phyloP scores from a whole-genome alignment of 1,140 invertebrate species.

The Lepidurus couesii region DNA sequence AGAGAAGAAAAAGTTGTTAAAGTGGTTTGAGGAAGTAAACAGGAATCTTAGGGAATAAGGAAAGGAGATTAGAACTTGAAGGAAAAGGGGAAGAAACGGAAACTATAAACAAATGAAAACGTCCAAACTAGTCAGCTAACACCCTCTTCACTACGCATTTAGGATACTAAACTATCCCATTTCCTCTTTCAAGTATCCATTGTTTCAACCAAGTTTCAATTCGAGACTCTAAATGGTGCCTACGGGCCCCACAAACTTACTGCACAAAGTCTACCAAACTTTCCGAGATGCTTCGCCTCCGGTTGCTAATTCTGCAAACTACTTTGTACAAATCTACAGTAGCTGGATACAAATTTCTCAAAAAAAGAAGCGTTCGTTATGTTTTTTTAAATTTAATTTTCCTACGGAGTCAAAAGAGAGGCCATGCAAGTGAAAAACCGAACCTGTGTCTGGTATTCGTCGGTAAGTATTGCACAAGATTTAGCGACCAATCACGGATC shows the following conservation, averaged over 20 bases:
- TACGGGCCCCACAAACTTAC: slow-evolving; percentile 6
- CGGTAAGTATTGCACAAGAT: neutral
- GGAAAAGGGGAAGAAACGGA: neutral
- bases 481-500: neutral
- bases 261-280: slow-evolving; percentile 11
- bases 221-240: neutral
- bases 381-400: neutral
- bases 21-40: neutral
- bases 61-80: neutral
- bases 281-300: neutral
- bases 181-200: neutral
- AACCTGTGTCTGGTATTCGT: neutral
- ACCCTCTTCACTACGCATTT: neutral
- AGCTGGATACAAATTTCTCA: neutral
- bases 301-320: neutral
- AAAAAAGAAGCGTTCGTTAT: neutral
- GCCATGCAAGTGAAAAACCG: slow-evolving; percentile 19
- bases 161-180: neutral
- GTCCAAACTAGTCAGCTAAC: neutral
- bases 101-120: slow-evolving; percentile 14
- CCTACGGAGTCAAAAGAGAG: neutral
- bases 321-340: neutral
- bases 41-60: neutral
- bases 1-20: neutral
- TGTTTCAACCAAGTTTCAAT: neutral